Evolutionary conservation across 1,140 invertebrate genomes (phyloP).

Genomic region (Drosophila hydei): DNA sequence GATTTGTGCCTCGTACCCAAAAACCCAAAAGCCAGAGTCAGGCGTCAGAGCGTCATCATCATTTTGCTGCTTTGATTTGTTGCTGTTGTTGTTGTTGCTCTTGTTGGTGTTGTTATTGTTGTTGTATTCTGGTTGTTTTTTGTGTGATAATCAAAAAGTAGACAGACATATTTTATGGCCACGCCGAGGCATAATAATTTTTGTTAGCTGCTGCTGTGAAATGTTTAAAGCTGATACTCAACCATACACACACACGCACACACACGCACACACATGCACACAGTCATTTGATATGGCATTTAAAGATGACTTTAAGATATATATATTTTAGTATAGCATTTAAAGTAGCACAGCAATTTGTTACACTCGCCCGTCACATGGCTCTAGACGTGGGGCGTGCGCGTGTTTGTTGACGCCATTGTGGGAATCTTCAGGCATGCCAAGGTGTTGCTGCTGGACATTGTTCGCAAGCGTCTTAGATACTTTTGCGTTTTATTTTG

Average conservation of each 20-base stretch:
- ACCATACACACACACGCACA: constrained; percentile 1
- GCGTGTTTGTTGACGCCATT: constrained; percentile 27
- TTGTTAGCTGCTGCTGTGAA: constrained; percentile 22
- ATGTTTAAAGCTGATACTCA: constrained; percentile 64
- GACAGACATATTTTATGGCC: constrained; percentile 51
- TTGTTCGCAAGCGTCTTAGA: constrained; percentile 11
- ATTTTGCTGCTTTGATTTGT: constrained; percentile 1
- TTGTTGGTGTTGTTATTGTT: constrained; percentile 5
- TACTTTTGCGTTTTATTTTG: not conserved
- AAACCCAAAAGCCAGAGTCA: constrained; percentile 24
- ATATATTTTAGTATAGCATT: constrained; percentile 64
- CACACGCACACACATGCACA: too few species aligned
- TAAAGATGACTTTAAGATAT: constrained; percentile 66
- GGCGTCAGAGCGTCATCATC: constrained; percentile 46
- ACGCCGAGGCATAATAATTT: constrained; percentile 43
- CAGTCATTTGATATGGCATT: constrained; percentile 59
- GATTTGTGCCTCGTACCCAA: constrained; percentile 35
- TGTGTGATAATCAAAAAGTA: constrained; percentile 48
- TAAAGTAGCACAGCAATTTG: constrained; percentile 74
- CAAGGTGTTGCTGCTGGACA: constrained; percentile 26
- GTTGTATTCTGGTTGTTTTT: constrained; percentile 18
- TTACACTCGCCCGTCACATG: constrained; percentile 42
- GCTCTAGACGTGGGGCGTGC: constrained; percentile 8
- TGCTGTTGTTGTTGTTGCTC: constrained; percentile 8
- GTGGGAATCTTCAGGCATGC: constrained; percentile 33